Evolutionary conservation across 2,888 invertebrate genomes (phyloP), one percentile per base, ranked within the genome.

Genomic region (Polydrusus tereticollis): DNA sequence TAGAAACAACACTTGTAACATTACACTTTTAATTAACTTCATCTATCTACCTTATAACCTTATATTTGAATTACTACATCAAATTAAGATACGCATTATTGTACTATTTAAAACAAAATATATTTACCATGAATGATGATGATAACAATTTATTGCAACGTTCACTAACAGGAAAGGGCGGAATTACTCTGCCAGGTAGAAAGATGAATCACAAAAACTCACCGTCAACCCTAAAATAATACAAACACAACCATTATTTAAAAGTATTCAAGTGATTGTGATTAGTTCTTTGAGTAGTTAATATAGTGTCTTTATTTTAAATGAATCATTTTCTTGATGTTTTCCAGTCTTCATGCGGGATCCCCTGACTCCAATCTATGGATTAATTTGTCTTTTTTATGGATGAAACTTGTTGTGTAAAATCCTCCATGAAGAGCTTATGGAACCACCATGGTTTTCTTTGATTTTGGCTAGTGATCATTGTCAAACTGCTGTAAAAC

Each of bases 71-170:
- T n/a, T n/a, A n/a, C n/a, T n/a, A n/a, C n/a, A n/a, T n/a, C n/a
- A n/a, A n/a, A n/a, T n/a, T n/a, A n/a, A 36, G 1, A 12, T 33
- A 3, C 33, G 10, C 8, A 7, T 33, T 10, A 10, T 4, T 36
- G 36, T 2, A n/a, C n/a, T 36, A 36, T 36, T 4, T n/a, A n/a
- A 36, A 3, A 12, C n/a, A n/a, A 2, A 2, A 8, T 36, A 16
- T 41, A 41, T 16, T 45, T 45, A 12, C 47, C 21, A 23, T 47
- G n/a, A n/a, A n/a, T n/a, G n/a, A n/a, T n/a, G 41, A 14, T 14
- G 47, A 47, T 47, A 47, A 47, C n/a, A 47, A 47, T 23, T 47
- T n/a, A 45, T 45, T 45, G 47, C 47, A 47, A 21, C 47, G 21
- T 47, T 47, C 23, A 1, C 47, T 10, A 12, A 47, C 21, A 47